Evolutionary conservation across 2,797 vertebrate species (phyloP), one percentile per base, ranked within the genome.

Genomic region (Catostomus latipinnis): DNA sequence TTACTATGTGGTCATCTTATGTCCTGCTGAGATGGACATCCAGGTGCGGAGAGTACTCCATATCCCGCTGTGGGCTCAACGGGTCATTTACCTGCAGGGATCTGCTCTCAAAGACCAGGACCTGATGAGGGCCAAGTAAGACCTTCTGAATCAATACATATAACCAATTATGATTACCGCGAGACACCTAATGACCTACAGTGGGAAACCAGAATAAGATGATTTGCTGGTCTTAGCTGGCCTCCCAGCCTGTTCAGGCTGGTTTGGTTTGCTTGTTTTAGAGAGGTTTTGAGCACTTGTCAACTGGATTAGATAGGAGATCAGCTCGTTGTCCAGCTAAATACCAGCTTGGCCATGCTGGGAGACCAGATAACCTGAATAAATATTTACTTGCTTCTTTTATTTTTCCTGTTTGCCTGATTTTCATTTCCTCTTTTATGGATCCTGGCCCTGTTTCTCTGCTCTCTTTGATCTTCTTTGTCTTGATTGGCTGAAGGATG

Each of bases 51-150:
- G 94, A 81, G 93, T 95, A 34, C 92, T 96, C 52, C 95, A 96
- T 34, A 94, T 96, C 52, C 95, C 95, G 4, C 89, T 96, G 66
- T 96, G 95, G 95, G 94, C 94, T 60, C 94, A 95, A 83, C 92
- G 95, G 78, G 94, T 96, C 87, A 95, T 95, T 83, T 96, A 95
- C 85, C 90, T 96, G 50, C 95, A 96, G 86, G 95, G 95, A 1
- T 96, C 95, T 16, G 94, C 93, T 22, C 92, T 96, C 56, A 96
- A 96, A 88, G 95, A 96, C 87, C 95, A 95, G 78, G 95, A 96
- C 88, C 91, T 96, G 74, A 95, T 95, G 94, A 93, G 95, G 78
- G 95, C 95, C 84, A 96, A 96, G 95, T 95, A 89, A 93, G 94
- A 71, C 5, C 48, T 50, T 43, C 8, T 56, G 18, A 16, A 68